phyloP scores from a whole-genome alignment of 1,140 invertebrate genomes.

The Neodiprion virginianus region DNA sequence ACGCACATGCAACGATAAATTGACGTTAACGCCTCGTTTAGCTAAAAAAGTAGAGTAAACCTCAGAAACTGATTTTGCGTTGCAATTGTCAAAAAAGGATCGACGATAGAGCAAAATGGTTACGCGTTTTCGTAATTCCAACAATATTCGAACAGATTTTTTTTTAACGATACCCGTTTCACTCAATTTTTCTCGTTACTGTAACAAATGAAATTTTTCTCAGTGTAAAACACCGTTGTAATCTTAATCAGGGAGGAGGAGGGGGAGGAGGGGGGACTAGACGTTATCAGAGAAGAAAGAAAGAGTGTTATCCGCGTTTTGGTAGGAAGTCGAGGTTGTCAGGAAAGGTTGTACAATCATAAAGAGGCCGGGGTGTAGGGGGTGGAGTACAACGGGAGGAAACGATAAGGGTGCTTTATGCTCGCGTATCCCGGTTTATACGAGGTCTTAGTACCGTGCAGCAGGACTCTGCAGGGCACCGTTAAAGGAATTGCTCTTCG shows the following conservation, averaged over 20 bases:
- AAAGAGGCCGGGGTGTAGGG: not conserved
- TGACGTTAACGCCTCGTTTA: no score
- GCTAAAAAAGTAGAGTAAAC: no score
- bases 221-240: not conserved
- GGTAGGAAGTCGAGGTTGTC: not conserved
- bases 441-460: not conserved
- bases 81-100: no score
- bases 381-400: not conserved
- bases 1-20: no score
- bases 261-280: no score
- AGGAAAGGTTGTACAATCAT: not conserved
- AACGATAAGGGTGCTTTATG: conserved; percentile 1
- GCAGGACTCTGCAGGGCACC: not conserved
- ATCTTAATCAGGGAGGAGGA: not conserved
- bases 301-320: not conserved
- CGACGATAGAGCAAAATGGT: no score
- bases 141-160: no score
- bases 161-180: no score
- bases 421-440: not conserved
- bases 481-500: conserved; percentile 2
- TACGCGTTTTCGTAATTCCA: no score
- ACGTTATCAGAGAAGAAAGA: not conserved
- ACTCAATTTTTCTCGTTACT: no score
- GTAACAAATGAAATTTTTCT: no score
- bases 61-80: no score